phyloP scores from a whole-genome alignment of 2,113 vertebrate genomes.

The Scatophagus argus region DNA sequence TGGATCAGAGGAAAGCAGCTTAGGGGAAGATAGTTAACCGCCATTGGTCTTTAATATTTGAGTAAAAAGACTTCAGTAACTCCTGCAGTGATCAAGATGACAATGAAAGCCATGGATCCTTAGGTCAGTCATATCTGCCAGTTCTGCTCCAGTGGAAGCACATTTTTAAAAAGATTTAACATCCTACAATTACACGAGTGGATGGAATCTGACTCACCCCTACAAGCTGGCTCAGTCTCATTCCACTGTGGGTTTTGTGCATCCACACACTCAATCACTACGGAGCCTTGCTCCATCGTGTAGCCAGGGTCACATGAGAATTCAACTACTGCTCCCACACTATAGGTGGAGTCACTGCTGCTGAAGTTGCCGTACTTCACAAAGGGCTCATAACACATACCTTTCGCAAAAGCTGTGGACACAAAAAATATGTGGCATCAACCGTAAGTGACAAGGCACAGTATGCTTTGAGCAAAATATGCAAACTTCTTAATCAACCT shows the following conservation, averaged over 20 bases:
- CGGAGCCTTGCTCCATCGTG: slow-evolving; percentile 96
- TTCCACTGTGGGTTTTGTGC: slow-evolving; percentile 95
- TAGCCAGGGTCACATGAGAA: slow-evolving; percentile 96
- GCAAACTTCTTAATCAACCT: slow-evolving; percentile 25
- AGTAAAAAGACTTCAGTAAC: slow-evolving; percentile 51
- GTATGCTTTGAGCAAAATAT: background rate
- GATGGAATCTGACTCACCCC: slow-evolving; percentile 84
- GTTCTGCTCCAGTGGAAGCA: slow-evolving; percentile 34
- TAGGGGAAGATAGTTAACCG: slow-evolving; percentile 63
- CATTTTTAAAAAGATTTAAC: slow-evolving; percentile 41
- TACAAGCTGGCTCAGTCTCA: slow-evolving; percentile 95
- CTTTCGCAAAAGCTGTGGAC: slow-evolving; percentile 90
- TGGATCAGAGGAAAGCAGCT: slow-evolving; percentile 74
- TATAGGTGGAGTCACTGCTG: slow-evolving; percentile 88
- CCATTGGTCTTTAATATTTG: slow-evolving; percentile 61
- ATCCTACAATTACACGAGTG: slow-evolving; percentile 27
- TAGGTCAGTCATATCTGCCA: slow-evolving; percentile 39
- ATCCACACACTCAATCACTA: slow-evolving; percentile 94
- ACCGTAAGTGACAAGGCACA: background rate
- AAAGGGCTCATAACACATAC: slow-evolving; percentile 95
- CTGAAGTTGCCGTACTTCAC: slow-evolving; percentile 98
- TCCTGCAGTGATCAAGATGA: slow-evolving; percentile 56
- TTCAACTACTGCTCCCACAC: slow-evolving; percentile 92
- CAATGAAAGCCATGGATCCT: slow-evolving; percentile 49
- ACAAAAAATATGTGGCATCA: slow-evolving; percentile 17